Conservation (phyloP, 2,797 vertebrate species). For the Tympanoctomys barrerae region DNA sequence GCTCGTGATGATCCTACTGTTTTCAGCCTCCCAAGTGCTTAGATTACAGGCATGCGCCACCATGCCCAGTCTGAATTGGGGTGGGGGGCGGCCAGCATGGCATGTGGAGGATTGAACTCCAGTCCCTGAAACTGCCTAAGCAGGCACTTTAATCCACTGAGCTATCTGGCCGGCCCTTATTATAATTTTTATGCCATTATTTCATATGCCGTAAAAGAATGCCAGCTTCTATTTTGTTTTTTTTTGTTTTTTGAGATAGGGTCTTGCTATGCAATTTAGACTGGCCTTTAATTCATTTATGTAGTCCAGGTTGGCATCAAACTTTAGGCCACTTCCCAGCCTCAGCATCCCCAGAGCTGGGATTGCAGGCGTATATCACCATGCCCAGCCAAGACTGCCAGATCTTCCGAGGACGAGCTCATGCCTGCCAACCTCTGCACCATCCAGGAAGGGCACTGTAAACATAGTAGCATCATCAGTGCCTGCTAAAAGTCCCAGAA, state of each 20-base stretch:
- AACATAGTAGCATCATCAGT: neutral
- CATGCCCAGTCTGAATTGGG: too few species aligned
- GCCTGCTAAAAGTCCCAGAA: neutral
- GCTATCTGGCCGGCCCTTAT: neutral
- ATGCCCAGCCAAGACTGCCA: neutral
- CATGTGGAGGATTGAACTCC: too few species aligned
- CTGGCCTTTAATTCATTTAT: neutral
- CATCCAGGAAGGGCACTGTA: neutral
- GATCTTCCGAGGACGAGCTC: neutral
- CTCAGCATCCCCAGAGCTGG: neutral
- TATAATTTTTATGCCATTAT: neutral
- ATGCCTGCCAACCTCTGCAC: neutral
- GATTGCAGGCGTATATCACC: neutral
- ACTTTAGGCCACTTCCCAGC: neutral
- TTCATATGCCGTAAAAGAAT: neutral
- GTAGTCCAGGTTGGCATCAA: neutral
- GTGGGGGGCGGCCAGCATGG: too few species aligned
- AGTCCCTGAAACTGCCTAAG: too few species aligned
- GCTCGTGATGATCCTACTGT: too few species aligned
- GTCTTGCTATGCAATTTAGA: neutral
- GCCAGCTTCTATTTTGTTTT: neutral
- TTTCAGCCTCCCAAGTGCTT: too few species aligned
- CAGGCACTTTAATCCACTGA: too few species aligned
- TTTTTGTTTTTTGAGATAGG: neutral
- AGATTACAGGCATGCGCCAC: too few species aligned